These are phyloP conservation scores for Lysiphlebus fabarum DNA, from an alignment of 1,140 invertebrate genomes.

Conservation along the genomic window DNA sequence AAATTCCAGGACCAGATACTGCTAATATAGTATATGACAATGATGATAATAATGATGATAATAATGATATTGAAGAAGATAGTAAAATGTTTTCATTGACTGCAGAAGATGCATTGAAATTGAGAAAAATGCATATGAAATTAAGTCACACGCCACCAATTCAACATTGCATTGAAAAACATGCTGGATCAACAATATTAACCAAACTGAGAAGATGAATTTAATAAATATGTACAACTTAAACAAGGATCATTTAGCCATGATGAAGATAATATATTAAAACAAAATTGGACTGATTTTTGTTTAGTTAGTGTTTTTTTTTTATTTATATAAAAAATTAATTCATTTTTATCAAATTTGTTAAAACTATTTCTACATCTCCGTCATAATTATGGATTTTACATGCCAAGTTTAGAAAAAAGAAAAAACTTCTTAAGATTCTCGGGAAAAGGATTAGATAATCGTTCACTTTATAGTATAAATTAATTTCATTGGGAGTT, in stretches of 20 bases:
- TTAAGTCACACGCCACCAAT: constrained; percentile 29
- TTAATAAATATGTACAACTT: constrained; percentile 27
- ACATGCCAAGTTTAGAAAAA: constrained; percentile 26
- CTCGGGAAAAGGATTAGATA: constrained; percentile 37
- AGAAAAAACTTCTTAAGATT: constrained; percentile 42
- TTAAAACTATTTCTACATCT: constrained; percentile 35
- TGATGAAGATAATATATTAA: constrained; percentile 35
- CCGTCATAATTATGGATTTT: constrained; percentile 19
- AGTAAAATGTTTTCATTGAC: neutral
- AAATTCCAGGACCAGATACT: too few relatives aligned
- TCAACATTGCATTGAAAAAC: constrained; percentile 39
- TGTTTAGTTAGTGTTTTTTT: constrained; percentile 33
- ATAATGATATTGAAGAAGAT: too few relatives aligned
- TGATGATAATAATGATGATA: too few relatives aligned
- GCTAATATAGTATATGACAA: too few relatives aligned
- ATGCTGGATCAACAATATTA: constrained; percentile 31
- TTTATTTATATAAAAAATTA: too few relatives aligned
- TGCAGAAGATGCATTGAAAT: constrained; percentile 13
- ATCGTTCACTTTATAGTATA: constrained; percentile 42
- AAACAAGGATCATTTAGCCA: constrained; percentile 30
- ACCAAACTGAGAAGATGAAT: constrained; percentile 25
- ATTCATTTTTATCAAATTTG: too few relatives aligned
- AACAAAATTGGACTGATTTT: constrained; percentile 41
- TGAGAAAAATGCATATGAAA: constrained; percentile 24
- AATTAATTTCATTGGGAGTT: too few relatives aligned